These are phyloP conservation scores for Dipodomys stephensi DNA, from an alignment of 2,113 vertebrate species.

Conservation along the genomic window DNA sequence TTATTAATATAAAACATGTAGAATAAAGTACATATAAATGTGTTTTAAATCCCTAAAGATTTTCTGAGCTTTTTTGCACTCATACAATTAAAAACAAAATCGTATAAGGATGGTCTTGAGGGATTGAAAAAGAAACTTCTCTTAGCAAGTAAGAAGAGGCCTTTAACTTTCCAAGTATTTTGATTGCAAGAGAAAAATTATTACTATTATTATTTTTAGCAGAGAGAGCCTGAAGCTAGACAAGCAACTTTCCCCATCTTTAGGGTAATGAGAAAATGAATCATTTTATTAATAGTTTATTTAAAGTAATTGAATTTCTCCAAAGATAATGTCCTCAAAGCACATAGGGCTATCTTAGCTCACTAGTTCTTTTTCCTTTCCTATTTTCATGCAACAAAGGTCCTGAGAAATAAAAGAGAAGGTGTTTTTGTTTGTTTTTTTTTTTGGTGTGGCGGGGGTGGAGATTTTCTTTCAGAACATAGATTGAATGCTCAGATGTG, in stretches of 20 bases:
- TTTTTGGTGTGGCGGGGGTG: background rate
- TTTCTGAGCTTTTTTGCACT: background rate
- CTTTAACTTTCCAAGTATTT: conserved; percentile 48
- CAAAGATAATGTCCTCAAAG: conserved; percentile 3
- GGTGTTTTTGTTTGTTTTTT: too few relatives aligned
- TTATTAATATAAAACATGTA: background rate
- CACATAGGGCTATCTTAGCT: background rate
- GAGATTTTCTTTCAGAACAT: conserved; percentile 51
- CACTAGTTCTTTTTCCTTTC: background rate
- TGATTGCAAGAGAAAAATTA: conserved; percentile 39
- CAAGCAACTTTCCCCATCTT: background rate
- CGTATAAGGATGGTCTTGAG: background rate
- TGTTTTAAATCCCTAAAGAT: background rate
- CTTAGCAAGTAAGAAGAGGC: background rate
- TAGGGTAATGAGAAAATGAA: background rate
- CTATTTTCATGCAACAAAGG: background rate
- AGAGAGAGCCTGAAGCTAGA: conserved; percentile 7
- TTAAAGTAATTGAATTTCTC: conserved; percentile 50
- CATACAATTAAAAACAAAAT: background rate
- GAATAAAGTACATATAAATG: conserved; percentile 26
- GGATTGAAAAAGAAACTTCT: background rate
- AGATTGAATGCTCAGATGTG: background rate
- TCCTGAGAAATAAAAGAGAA: background rate
- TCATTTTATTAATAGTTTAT: conserved; percentile 57
- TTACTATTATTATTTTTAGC: conserved; percentile 22